These are phyloP conservation scores for Drosophila setifemur DNA, from an alignment of 1,140 invertebrate genomes.

Conservation along the genomic window DNA sequence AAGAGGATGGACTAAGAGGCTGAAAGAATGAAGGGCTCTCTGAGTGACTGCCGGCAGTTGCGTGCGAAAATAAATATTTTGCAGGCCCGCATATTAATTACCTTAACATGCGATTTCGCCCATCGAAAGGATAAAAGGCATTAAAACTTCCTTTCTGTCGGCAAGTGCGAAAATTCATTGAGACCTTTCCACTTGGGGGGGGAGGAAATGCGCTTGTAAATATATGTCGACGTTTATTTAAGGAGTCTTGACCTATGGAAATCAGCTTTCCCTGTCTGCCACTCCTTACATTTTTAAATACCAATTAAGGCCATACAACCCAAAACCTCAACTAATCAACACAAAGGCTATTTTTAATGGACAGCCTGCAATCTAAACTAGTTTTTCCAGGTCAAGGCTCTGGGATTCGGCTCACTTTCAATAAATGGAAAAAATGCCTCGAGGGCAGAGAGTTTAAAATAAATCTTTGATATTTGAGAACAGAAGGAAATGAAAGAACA, in stretches of 20 bases:
- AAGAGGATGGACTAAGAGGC: too few species aligned
- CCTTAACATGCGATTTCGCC: slow-evolving; percentile 32
- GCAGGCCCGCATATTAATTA: slow-evolving; percentile 64
- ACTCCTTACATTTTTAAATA: slow-evolving; percentile 23
- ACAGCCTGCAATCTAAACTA: slow-evolving; percentile 14
- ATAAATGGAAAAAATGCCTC: too few species aligned
- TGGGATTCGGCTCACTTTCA: too few species aligned
- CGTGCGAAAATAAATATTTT: slow-evolving; percentile 64
- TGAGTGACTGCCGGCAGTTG: slow-evolving; percentile 9
- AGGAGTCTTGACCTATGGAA: background rate
- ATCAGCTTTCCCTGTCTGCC: background rate
- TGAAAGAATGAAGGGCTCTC: slow-evolving; percentile 13
- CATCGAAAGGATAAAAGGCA: background rate
- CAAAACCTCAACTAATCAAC: slow-evolving; percentile 59
- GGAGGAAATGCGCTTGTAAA: slow-evolving; percentile 14
- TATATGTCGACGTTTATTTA: slow-evolving; percentile 10
- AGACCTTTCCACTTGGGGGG: slow-evolving; percentile 4
- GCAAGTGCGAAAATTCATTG: slow-evolving; percentile 2
- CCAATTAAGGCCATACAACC: slow-evolving; percentile 32
- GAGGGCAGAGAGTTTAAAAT: too few species aligned
- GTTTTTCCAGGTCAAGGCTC: slow-evolving; percentile 60
- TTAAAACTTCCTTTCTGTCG: slow-evolving; percentile 1
- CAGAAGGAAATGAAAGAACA: too few species aligned
- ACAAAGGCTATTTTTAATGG: slow-evolving; percentile 57
- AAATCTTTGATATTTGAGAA: too few species aligned